phyloP scores from a whole-genome alignment of 1,140 invertebrate genomes.

The Lepeophtheirus salmonis region DNA sequence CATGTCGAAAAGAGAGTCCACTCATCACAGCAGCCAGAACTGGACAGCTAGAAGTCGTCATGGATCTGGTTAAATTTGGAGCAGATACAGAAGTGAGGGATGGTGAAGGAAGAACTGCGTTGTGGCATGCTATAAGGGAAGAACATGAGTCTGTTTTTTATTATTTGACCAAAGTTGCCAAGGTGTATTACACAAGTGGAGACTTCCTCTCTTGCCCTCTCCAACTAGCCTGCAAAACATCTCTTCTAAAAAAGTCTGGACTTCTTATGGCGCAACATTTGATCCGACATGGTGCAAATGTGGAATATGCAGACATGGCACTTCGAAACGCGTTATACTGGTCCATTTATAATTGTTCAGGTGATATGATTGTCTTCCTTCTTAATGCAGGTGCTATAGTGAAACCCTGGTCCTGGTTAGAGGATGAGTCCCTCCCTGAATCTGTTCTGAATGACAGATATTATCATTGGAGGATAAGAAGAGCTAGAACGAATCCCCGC shows the following conservation, averaged over 20 bases:
- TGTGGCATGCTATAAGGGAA: slow-evolving; percentile 8
- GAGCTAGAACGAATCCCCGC: background rate
- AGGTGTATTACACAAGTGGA: slow-evolving; percentile 1
- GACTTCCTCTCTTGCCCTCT: slow-evolving; percentile 7
- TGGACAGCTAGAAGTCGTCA: background rate
- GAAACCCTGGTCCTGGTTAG: slow-evolving; percentile 7
- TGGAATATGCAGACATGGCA: slow-evolving; percentile 10
- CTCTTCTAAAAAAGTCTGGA: slow-evolving; percentile 2
- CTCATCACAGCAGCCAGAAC: slow-evolving; percentile 14
- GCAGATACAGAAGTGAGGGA: background rate
- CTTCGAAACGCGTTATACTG: slow-evolving; percentile 12
- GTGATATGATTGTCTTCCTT: slow-evolving; percentile 4
- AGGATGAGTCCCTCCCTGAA: slow-evolving; percentile 1
- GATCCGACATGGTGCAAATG: slow-evolving; percentile 10
- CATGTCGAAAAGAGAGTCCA: slow-evolving; percentile 7
- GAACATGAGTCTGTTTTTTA: background rate
- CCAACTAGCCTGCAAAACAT: slow-evolving; percentile 11
- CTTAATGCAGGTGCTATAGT: slow-evolving; percentile 7
- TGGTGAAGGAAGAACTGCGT: slow-evolving; percentile 9
- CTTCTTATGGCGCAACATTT: background rate
- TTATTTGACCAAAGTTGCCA: background rate
- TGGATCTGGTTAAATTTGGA: background rate
- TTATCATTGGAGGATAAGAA: background rate
- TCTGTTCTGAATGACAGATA: slow-evolving; percentile 3
- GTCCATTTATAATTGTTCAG: slow-evolving; percentile 7